Evolutionary conservation across 1,140 invertebrate genomes (phyloP).

Genomic region (Paraescarpia echinospica): DNA sequence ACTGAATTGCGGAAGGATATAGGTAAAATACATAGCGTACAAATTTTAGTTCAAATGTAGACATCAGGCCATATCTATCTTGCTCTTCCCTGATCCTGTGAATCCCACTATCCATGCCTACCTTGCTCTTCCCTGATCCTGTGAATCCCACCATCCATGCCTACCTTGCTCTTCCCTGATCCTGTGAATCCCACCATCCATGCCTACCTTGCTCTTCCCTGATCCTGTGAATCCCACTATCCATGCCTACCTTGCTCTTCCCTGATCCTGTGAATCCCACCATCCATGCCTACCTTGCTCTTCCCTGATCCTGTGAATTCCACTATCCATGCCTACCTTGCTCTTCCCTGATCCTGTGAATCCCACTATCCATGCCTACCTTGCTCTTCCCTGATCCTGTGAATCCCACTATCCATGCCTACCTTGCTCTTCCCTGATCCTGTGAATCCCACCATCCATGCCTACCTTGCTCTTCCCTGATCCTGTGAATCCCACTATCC

Average conservation of each 20-base stretch:
- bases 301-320: slow-evolving; percentile 61
- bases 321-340: slow-evolving; percentile 60
- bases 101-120: slow-evolving; percentile 58
- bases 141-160: slow-evolving; percentile 61
- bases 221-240: slow-evolving; percentile 60
- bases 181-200: slow-evolving; percentile 60
- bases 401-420: slow-evolving; percentile 60
- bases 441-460: slow-evolving; percentile 59
- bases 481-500: slow-evolving; percentile 60
- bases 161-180: too few relatives aligned
- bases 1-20: too few relatives aligned
- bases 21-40: too few relatives aligned
- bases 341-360: slow-evolving; percentile 60
- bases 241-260: too few relatives aligned
- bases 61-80: slow-evolving; percentile 54
- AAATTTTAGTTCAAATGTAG: too few relatives aligned
- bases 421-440: too few relatives aligned
- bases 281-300: slow-evolving; percentile 58
- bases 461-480: slow-evolving; percentile 60
- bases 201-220: slow-evolving; percentile 59
- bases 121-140: slow-evolving; percentile 60
- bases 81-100: slow-evolving; percentile 50
- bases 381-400: slow-evolving; percentile 61
- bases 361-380: slow-evolving; percentile 58
- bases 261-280: slow-evolving; percentile 60